Conservation (phyloP, 2,113 vertebrate species). For the Copsychus sechellarum region DNA sequence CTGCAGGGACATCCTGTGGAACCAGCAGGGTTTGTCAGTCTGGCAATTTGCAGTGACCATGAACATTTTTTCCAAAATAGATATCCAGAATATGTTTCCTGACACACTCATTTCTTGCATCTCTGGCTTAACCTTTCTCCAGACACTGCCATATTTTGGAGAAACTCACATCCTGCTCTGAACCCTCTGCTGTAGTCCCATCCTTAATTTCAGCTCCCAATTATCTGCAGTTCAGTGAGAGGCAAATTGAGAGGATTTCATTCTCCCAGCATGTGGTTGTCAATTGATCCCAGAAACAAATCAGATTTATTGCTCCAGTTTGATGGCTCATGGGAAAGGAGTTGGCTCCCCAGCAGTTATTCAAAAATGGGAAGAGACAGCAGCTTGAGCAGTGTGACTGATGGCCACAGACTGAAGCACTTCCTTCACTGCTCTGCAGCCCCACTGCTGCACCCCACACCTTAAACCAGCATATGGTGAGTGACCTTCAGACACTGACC, state of each 20-base stretch:
- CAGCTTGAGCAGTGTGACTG: neutral
- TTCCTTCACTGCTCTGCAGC: neutral
- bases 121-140: neutral
- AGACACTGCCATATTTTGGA: neutral
- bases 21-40: neutral
- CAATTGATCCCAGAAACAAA: neutral
- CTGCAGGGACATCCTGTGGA: neutral
- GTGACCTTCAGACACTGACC: neutral
- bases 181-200: neutral
- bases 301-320: slow-evolving; percentile 1
- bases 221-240: neutral
- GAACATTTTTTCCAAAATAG: neutral
- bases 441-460: neutral
- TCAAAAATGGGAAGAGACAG: neutral
- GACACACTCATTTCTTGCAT: neutral
- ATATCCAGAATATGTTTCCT: neutral
- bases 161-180: neutral
- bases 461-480: neutral
- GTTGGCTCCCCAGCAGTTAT: neutral
- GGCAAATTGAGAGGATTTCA: neutral
- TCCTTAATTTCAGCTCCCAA: neutral
- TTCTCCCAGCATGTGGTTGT: rapidly evolving
- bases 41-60: neutral
- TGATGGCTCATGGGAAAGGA: neutral
- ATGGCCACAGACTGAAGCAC: neutral